These are phyloP conservation scores for Empis livida DNA, from an alignment of 2,888 invertebrate genomes.

Conservation along the genomic window DNA sequence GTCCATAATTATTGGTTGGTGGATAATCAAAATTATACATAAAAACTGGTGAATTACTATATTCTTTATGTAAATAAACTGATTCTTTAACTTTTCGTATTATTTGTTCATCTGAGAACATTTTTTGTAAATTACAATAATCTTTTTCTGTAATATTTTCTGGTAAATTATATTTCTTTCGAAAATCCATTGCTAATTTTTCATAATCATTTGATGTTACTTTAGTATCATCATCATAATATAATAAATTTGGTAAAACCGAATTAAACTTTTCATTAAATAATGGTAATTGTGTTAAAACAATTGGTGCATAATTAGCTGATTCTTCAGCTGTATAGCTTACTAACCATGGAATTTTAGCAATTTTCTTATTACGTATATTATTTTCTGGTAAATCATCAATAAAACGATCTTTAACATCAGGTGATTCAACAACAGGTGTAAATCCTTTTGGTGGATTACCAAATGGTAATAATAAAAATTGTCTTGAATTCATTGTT, in stretches of 20 bases:
- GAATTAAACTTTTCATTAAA: slow-evolving; percentile 42
- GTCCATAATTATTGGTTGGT: background rate
- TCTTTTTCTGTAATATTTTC: slow-evolving; percentile 38
- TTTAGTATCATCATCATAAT: slow-evolving; percentile 40
- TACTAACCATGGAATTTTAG: slow-evolving; percentile 51
- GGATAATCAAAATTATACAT: slow-evolving; percentile 40
- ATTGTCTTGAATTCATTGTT: background rate
- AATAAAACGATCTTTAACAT: slow-evolving; percentile 43
- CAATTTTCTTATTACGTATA: slow-evolving; percentile 42
- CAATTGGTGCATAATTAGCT: slow-evolving; percentile 45
- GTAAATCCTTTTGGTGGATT: slow-evolving; percentile 57
- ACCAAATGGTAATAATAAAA: slow-evolving; percentile 26
- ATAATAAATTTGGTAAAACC: slow-evolving; percentile 45
- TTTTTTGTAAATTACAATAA: slow-evolving; percentile 28
- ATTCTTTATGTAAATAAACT: slow-evolving; percentile 43
- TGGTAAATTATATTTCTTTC: slow-evolving; percentile 43
- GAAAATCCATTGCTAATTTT: slow-evolving; percentile 35
- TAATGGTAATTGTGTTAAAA: slow-evolving; percentile 32
- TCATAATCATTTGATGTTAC: background rate
- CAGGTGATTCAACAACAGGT: slow-evolving; percentile 46
- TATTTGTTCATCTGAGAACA: slow-evolving; percentile 50
- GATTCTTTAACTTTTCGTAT: slow-evolving; percentile 42
- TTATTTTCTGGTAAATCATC: slow-evolving; percentile 48
- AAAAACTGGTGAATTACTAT: slow-evolving; percentile 44
- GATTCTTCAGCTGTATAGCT: slow-evolving; percentile 57